phyloP scores from a whole-genome alignment of 2,113 vertebrate species.

The Corynorhinus townsendii region DNA sequence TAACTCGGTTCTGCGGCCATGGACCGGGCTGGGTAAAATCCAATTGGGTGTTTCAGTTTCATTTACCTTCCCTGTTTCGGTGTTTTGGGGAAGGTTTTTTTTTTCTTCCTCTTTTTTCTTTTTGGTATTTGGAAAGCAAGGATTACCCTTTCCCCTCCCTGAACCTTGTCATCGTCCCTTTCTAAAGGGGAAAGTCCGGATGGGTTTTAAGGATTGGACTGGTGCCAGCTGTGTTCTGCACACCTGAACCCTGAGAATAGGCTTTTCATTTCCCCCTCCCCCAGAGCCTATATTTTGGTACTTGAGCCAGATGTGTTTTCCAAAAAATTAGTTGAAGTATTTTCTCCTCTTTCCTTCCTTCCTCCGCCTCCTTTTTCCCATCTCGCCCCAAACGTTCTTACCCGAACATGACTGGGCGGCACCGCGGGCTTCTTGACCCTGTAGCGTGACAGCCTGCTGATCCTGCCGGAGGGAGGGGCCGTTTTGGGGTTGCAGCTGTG shows the following conservation, averaged over 20 bases:
- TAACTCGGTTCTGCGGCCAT: constrained; percentile 82
- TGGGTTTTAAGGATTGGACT: constrained; percentile 79
- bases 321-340: constrained; percentile 66
- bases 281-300: constrained; percentile 69
- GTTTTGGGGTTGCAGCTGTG: constrained; percentile 77
- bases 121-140: constrained; percentile 42
- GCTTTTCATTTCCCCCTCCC: constrained; percentile 24
- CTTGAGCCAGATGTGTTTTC: constrained; percentile 75
- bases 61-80: constrained; percentile 71
- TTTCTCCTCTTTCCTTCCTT: constrained; percentile 48
- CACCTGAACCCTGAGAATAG: constrained; percentile 79
- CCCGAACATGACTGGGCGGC: constrained; percentile 79
- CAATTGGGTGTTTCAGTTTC: constrained; percentile 81
- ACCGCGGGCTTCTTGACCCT: constrained; percentile 80
- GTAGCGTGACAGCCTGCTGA: constrained; percentile 76
- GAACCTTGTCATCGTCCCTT: constrained; percentile 60
- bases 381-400: constrained; percentile 59
- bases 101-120: background rate
- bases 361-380: constrained; percentile 15
- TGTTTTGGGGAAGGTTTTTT: background rate
- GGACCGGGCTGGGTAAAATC: constrained; percentile 80
- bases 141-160: constrained; percentile 43
- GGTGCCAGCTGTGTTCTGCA: constrained; percentile 80
- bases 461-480: constrained; percentile 78
- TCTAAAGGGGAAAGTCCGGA: constrained; percentile 68